phyloP scores from a whole-genome alignment of 2,113 vertebrate genomes.

The Oenanthe melanoleuca region DNA sequence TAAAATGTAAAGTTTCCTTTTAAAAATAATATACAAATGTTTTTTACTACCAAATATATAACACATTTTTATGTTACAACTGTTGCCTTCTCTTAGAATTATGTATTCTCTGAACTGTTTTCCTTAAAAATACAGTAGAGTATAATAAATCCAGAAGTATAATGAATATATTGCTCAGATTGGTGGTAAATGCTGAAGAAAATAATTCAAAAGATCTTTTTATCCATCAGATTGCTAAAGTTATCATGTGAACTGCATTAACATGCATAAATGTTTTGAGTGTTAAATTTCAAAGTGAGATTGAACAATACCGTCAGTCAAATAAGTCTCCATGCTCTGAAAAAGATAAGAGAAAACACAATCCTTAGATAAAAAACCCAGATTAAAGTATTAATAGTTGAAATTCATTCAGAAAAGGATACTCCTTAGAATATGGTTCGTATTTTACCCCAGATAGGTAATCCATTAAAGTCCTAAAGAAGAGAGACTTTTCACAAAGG shows the following conservation, averaged over 20 bases:
- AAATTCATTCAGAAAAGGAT: not conserved
- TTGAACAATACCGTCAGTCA: not conserved
- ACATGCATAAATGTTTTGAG: not conserved
- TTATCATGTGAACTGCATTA: not conserved
- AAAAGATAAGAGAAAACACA: not conserved
- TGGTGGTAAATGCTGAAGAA: not conserved
- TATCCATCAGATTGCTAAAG: not conserved
- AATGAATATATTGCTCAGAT: not conserved
- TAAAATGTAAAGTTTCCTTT: not conserved
- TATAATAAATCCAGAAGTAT: not conserved
- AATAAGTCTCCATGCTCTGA: not conserved
- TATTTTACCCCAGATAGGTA: not conserved
- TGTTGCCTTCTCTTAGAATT: not conserved
- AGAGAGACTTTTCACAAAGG: not conserved
- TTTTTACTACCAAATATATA: not conserved
- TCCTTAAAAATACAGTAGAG: not conserved
- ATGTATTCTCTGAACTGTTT: not conserved
- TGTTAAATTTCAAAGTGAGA: not conserved
- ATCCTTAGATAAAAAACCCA: not conserved
- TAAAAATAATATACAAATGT: slow-evolving; percentile 12
- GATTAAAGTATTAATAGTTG: not conserved
- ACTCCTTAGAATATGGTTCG: not conserved
- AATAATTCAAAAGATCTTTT: not conserved
- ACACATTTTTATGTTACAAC: not conserved
- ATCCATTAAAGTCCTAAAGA: not conserved